These are phyloP conservation scores for Melanostigma gelatinosum DNA, from an alignment of 2,113 vertebrate genomes.

Conservation along the genomic window DNA sequence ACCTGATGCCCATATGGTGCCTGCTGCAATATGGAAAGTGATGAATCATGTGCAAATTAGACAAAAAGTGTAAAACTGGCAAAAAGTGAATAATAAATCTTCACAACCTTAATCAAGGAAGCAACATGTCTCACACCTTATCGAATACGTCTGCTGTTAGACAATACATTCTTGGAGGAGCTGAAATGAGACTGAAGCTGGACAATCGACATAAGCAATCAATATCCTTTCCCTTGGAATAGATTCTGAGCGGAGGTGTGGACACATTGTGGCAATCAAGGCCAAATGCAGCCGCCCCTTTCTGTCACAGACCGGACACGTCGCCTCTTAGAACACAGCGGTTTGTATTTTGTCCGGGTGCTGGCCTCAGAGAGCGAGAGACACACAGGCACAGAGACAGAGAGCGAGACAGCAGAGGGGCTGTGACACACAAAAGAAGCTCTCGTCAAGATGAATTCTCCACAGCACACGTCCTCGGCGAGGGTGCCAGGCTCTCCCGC, in stretches of 20 bases:
- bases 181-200: conserved; percentile 20
- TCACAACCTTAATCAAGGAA: conserved; percentile 19
- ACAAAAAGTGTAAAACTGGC: background rate
- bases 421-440: conserved; percentile 60
- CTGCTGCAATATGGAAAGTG: background rate
- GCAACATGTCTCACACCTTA: background rate
- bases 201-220: conserved; percentile 2
- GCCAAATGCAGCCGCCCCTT: background rate
- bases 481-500: conserved; percentile 50
- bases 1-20: background rate
- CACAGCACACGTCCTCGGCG: conserved; percentile 42
- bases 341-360: conserved; percentile 27
- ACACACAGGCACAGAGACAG: conserved; percentile 12
- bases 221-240: conserved; percentile 28
- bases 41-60: conserved; percentile 8
- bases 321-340: conserved; percentile 14
- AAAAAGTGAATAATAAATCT: background rate
- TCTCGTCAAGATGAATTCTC: conserved; percentile 63
- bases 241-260: conserved; percentile 11
- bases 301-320: background rate
- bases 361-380: conserved; percentile 14
- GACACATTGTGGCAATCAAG: background rate
- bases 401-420: conserved; percentile 38
- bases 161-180: background rate
- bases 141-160: background rate